Base-by-base conservation (phyloP, 2,888 invertebrate species). In the Thelaira solivaga region DNA sequence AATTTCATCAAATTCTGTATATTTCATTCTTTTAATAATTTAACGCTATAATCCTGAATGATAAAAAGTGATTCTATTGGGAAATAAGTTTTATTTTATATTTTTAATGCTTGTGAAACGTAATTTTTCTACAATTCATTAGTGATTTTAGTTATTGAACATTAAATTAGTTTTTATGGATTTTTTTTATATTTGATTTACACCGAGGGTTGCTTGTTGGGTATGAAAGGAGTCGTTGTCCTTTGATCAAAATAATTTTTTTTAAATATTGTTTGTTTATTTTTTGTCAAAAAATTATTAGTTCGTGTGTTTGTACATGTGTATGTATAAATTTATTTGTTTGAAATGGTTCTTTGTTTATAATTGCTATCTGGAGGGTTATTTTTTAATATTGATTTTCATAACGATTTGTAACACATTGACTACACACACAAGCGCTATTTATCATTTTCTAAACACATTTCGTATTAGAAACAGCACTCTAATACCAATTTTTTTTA, bases 321-420 rank as follows among this genome's bases (percentile, higher is more conserved):
- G 39, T 62, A 8, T 18, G 31, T 43, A 29, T 20, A n/a, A 24
- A 62, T 62, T 49, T 55, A 20, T 47, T 59, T 62, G 4, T 36
- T 62, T 43, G 18, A 31, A 4, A 59, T 51, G 10, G 20, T 18
- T 53, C 26, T 53, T 18, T 57, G 22, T 43, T 57, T 65, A 59
- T 74, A 74, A 67, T 73, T 65, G 65, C 49, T 65, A 51, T 65
- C 13, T 43, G 11, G 59, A 74, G 78, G 78, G 69, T 62, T 68
- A 39, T 62, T 61, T 84, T 84, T 82, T 77, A 81, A 80, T 84
- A 84, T 83, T 83, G 84, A 84, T 84, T 84, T 85, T 83, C 81
- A 85, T 84, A 84, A 85, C 83, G 84, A 84, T 85, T 84, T 84
- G 77, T 79, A 81, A 80, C 74, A 82, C 83, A 82, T 81, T 76